Evolutionary conservation across 2,113 vertebrate species (phyloP).

Genomic region (Diadophis punctatus): DNA sequence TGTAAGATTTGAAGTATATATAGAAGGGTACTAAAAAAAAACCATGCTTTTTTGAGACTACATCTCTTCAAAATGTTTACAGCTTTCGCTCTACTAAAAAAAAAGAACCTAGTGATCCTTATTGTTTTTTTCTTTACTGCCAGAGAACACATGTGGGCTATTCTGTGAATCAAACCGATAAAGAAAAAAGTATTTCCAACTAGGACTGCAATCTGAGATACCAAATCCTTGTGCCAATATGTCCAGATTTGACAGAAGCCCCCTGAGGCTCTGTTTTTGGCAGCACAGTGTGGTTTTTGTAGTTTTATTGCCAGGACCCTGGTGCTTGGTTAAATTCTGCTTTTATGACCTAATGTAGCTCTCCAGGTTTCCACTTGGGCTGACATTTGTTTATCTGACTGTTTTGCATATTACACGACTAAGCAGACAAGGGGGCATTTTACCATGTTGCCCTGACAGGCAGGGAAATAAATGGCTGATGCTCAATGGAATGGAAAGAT

Average conservation of each 20-base stretch:
- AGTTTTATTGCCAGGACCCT: constrained; percentile 49
- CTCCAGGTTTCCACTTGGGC: constrained; percentile 43
- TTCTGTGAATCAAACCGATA: neutral
- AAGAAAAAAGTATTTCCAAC: neutral
- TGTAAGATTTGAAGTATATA: neutral
- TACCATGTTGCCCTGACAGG: constrained; percentile 41
- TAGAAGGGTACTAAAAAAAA: neutral
- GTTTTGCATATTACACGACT: constrained; percentile 34
- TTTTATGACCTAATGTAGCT: constrained; percentile 18
- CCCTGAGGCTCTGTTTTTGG: constrained; percentile 44
- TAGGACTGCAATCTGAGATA: constrained; percentile 33
- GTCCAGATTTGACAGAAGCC: constrained; percentile 34
- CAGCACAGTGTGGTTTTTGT: constrained; percentile 48
- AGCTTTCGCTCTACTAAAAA: neutral
- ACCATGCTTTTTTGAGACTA: neutral
- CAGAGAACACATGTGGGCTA: neutral
- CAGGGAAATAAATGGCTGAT: neutral
- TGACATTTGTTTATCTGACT: constrained; percentile 48
- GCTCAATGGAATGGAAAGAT: constrained; percentile 48
- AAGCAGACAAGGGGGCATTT: constrained; percentile 56
- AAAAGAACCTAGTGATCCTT: neutral
- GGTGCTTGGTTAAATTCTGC: constrained; percentile 47
- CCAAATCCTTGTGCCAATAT: constrained; percentile 56
- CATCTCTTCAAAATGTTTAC: neutral
- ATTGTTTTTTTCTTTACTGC: neutral